These are phyloP conservation scores for Drosophila nigromelanica DNA, from an alignment of 1,140 invertebrate species.

Conservation along the genomic window DNA sequence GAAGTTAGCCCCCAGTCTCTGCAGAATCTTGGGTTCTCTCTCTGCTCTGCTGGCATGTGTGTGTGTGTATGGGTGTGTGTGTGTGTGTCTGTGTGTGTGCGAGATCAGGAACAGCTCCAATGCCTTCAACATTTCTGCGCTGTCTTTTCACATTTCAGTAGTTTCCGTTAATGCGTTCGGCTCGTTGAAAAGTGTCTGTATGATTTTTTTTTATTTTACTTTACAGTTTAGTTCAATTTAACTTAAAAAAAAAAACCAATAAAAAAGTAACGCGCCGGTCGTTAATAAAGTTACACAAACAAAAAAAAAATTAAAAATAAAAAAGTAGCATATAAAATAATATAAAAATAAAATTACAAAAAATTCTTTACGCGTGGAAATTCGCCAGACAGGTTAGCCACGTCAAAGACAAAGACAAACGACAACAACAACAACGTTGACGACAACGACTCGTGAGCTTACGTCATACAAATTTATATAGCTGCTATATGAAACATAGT, in stretches of 20 bases:
- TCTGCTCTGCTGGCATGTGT: slow-evolving; percentile 35
- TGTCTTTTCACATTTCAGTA: slow-evolving; percentile 79
- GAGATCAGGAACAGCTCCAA: slow-evolving; percentile 65
- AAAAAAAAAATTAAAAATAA: background rate
- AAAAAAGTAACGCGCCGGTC: slow-evolving; percentile 1
- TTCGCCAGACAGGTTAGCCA: slow-evolving; percentile 35
- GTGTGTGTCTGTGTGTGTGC: slow-evolving; percentile 33
- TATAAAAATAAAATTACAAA: background rate
- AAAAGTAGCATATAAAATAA: background rate
- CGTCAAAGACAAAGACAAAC: slow-evolving; percentile 14
- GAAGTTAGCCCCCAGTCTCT: slow-evolving; percentile 51
- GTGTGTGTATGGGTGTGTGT: slow-evolving; percentile 11
- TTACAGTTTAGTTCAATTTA: background rate
- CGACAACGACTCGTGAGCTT: slow-evolving; percentile 71
- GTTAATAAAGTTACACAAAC: background rate
- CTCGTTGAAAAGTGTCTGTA: slow-evolving; percentile 51
- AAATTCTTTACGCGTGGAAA: slow-evolving; percentile 17
- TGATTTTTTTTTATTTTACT: background rate
- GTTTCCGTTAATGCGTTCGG: slow-evolving; percentile 81
- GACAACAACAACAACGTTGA: slow-evolving; percentile 2
- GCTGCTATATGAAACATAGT: slow-evolving; percentile 50
- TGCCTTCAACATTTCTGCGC: slow-evolving; percentile 72
- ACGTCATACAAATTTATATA: slow-evolving; percentile 65
- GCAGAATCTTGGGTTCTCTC: slow-evolving; percentile 30
- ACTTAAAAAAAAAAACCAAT: background rate